Percentiles rank a stretch among this genome's conserved stretches.
Conservation (phyloP, 2,797 vertebrate genomes). For the Tenualosa ilisha region DNA sequence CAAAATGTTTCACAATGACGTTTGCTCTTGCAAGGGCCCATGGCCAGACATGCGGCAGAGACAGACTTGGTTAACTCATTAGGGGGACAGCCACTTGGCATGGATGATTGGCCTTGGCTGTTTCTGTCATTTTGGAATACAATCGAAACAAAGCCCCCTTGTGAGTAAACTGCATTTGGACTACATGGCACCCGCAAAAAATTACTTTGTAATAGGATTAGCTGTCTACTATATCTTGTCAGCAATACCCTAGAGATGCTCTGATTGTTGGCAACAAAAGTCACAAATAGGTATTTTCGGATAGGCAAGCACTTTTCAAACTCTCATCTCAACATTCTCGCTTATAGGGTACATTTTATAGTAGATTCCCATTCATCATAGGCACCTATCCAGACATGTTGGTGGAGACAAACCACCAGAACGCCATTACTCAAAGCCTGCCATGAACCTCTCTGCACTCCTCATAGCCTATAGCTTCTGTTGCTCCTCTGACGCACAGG, state of each 20-base stretch:
- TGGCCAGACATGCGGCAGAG: neutral
- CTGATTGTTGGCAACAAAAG: neutral
- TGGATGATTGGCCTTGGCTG: neutral
- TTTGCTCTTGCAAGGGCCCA: neutral
- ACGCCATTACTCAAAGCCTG: slow-evolving; percentile 49
- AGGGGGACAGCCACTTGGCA: neutral
- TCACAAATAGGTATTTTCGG: neutral
- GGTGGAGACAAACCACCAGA: slow-evolving; percentile 17
- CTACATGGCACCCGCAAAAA: neutral
- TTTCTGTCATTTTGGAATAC: neutral
- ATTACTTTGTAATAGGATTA: slow-evolving; percentile 1
- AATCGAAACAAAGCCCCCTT: neutral
- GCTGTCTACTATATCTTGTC: neutral
- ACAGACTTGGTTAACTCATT: neutral
- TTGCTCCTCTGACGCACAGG: slow-evolving; percentile 62
- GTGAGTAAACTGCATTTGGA: neutral
- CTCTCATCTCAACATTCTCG: neutral
- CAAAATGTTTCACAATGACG: neutral
- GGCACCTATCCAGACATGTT: slow-evolving; percentile 9
- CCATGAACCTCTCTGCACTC: slow-evolving; percentile 61
- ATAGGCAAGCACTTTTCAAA: neutral
- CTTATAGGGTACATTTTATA: neutral
- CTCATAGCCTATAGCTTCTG: slow-evolving; percentile 60
- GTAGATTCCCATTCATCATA: neutral
- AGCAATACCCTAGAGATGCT: neutral